These are phyloP conservation scores for Sebastes matsubarae DNA, from an alignment of 2,797 vertebrate genomes.

Conservation along the genomic window DNA sequence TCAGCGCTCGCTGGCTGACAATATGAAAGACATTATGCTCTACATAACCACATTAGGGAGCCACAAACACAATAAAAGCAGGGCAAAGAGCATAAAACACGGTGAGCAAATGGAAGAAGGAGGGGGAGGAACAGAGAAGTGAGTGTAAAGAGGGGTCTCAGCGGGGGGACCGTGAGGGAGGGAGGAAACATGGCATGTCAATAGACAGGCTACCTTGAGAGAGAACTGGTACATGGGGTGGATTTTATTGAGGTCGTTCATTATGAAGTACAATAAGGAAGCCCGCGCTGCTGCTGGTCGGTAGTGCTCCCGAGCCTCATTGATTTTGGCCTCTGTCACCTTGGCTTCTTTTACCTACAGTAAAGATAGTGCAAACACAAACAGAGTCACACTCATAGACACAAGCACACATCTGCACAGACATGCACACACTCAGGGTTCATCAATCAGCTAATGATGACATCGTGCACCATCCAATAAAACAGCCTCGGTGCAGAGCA, in stretches of 20 bases:
- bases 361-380: constrained; percentile 40
- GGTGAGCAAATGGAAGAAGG: constrained; percentile 53
- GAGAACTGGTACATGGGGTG: constrained; percentile 99
- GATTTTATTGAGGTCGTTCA: constrained; percentile 92
- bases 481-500: constrained; percentile 43
- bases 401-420: background rate
- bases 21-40: constrained; percentile 74
- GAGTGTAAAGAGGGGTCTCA: constrained; percentile 60
- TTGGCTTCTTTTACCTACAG: constrained; percentile 91
- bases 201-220: constrained; percentile 87
- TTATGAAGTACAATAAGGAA: constrained; percentile 95
- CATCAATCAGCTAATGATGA: constrained; percentile 51
- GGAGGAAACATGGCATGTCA: constrained; percentile 57
- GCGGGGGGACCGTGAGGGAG: constrained; percentile 39
- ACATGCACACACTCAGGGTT: constrained; percentile 5
- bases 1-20: constrained; percentile 62
- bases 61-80: constrained; percentile 73
- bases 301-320: constrained; percentile 94
- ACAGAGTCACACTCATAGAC: constrained; percentile 21
- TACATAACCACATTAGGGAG: constrained; percentile 79
- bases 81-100: constrained; percentile 74
- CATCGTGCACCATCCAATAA: constrained; percentile 32
- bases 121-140: constrained; percentile 16
- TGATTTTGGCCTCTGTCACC: constrained; percentile 91
- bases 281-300: constrained; percentile 87